Conservation (phyloP, 2,113 vertebrate species). For the Phodopus roborovskii region DNA sequence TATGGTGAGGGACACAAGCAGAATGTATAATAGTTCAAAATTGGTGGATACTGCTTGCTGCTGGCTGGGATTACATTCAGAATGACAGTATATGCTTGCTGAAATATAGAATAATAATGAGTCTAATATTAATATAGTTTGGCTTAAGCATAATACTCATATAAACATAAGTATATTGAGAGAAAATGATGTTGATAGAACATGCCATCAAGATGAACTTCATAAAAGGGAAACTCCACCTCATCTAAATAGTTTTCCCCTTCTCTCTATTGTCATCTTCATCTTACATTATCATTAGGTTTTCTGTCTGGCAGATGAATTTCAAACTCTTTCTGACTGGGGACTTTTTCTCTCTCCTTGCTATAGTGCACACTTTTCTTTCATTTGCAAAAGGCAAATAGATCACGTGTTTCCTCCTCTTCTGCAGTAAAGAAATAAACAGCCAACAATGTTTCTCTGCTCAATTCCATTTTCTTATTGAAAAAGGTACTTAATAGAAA, state of each 20-base stretch:
- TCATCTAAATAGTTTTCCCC: conserved; percentile 69
- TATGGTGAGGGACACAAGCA: not conserved
- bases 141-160: conserved; percentile 78
- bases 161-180: conserved; percentile 80
- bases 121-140: conserved; percentile 76
- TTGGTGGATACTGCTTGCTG: conserved; percentile 35
- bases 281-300: conserved; percentile 71
- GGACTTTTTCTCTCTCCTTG: conserved; percentile 38
- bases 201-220: conserved; percentile 61
- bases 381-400: conserved; percentile 58
- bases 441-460: conserved; percentile 44
- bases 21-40: not conserved
- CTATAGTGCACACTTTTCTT: conserved; percentile 51
- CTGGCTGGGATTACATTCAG: conserved; percentile 54
- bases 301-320: conserved; percentile 61
- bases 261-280: conserved; percentile 17
- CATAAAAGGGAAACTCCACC: conserved; percentile 66
- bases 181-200: conserved; percentile 79
- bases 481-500: conserved; percentile 66
- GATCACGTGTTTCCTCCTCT: conserved; percentile 62
- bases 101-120: conserved; percentile 77
- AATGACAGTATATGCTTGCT: conserved; percentile 55
- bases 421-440: conserved; percentile 54
- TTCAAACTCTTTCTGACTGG: conserved; percentile 69
- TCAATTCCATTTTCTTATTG: conserved; percentile 62